phyloP scores from a whole-genome alignment of 2,888 invertebrate species.

The Hybos culiciformis region DNA sequence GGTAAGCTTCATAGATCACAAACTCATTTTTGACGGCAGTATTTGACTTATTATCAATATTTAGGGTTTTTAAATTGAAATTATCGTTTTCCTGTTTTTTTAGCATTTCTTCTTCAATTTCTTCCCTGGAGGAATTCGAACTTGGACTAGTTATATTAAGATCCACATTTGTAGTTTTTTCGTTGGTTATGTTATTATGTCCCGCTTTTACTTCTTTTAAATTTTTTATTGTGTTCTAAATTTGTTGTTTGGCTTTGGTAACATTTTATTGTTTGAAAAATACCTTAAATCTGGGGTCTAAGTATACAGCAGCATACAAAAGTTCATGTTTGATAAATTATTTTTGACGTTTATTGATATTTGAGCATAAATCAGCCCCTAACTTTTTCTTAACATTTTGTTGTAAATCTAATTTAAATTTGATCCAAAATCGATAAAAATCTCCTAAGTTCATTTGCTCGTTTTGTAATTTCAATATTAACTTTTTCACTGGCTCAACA shows the following conservation, averaged over 20 bases:
- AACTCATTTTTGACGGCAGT: no score
- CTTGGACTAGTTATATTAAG: no score
- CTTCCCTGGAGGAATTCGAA: no score
- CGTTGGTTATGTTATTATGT: no score
- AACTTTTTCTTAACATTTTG: background rate
- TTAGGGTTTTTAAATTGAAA: no score
- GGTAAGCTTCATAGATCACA: no score
- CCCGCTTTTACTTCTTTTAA: no score
- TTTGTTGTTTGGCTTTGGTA: background rate
- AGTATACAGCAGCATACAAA: constrained; percentile 1
- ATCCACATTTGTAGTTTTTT: no score
- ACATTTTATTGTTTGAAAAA: background rate
- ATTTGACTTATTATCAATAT: no score
- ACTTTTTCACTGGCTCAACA: constrained; percentile 2
- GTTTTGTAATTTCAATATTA: constrained; percentile 1
- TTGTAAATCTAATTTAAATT: background rate
- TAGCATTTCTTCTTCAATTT: no score
- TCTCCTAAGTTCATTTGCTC: background rate
- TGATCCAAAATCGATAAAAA: background rate
- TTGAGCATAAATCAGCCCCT: background rate
- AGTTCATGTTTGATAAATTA: constrained; percentile 1
- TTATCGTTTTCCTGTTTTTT: no score
- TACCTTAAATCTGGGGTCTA: background rate
- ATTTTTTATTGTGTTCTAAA: background rate
- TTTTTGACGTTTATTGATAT: background rate